Evolutionary conservation across 2,797 vertebrate species (phyloP).

Genomic region (Pantherophis alleghaniensis): DNA sequence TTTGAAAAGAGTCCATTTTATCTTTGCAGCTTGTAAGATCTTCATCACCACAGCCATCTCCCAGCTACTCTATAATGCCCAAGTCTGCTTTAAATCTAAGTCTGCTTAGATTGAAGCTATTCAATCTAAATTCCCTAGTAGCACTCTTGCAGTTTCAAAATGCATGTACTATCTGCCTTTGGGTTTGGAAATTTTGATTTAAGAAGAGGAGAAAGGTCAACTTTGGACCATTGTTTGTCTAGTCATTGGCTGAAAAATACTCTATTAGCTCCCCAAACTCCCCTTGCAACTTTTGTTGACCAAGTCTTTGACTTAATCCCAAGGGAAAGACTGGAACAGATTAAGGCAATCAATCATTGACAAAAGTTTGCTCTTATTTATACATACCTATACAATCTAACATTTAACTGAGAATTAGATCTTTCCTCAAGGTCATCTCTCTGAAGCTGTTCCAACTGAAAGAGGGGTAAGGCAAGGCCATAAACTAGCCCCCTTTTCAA

Average conservation of each 20-base stretch:
- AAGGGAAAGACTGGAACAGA: background rate
- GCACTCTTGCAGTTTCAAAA: background rate
- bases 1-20: too few relatives aligned
- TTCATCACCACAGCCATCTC: too few relatives aligned
- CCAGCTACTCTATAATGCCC: too few relatives aligned
- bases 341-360: background rate
- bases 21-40: too few relatives aligned
- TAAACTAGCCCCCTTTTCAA: background rate
- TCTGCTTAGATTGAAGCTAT: background rate
- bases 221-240: background rate
- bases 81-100: too few relatives aligned
- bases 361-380: background rate
- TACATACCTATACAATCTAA: background rate
- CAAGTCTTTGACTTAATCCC: background rate
- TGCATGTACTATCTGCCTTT: background rate
- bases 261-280: background rate
- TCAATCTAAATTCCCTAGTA: background rate
- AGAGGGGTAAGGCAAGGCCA: background rate
- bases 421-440: background rate
- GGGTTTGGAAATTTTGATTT: background rate
- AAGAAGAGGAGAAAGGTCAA: background rate
- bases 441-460: background rate
- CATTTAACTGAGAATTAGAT: background rate
- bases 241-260: background rate
- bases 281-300: background rate